Conservation (phyloP, 2,888 invertebrate genomes). For the Escarpia spicata region DNA sequence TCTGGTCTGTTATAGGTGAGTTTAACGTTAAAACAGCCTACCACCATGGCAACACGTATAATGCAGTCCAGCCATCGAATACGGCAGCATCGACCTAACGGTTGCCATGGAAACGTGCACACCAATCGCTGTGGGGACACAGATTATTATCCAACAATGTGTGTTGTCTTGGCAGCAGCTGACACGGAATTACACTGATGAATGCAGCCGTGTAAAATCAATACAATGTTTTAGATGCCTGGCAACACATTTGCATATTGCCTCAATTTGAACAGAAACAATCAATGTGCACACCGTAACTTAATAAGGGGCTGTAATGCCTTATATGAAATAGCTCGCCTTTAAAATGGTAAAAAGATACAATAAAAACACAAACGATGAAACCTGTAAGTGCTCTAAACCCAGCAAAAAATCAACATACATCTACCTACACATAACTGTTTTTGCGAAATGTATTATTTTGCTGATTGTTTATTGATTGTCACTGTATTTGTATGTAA, state of each 20-base stretch:
- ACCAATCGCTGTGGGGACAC: background rate
- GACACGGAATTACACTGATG: background rate
- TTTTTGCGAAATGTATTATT: no score
- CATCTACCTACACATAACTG: no score
- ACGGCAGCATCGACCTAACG: background rate
- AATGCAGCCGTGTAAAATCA: background rate
- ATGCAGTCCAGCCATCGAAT: background rate
- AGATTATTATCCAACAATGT: background rate
- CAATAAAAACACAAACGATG: background rate
- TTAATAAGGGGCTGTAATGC: background rate
- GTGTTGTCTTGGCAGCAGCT: background rate
- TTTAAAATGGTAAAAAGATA: background rate
- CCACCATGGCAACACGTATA: background rate
- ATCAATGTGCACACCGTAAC: background rate
- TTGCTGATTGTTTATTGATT: no score
- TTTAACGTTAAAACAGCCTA: background rate
- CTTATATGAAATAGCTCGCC: background rate
- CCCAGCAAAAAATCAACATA: background rate
- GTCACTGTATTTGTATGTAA: no score
- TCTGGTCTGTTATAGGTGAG: background rate
- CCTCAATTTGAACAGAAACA: slow-evolving; percentile 5
- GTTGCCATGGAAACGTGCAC: background rate
- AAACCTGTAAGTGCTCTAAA: background rate
- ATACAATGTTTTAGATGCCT: slow-evolving; percentile 11
- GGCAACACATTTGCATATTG: slow-evolving; percentile 7